Percentiles rank a stretch among this genome's conserved stretches.
Conservation (phyloP, 92 coral and sea anemone genomes). For the Epizoanthus illoricatus region DNA sequence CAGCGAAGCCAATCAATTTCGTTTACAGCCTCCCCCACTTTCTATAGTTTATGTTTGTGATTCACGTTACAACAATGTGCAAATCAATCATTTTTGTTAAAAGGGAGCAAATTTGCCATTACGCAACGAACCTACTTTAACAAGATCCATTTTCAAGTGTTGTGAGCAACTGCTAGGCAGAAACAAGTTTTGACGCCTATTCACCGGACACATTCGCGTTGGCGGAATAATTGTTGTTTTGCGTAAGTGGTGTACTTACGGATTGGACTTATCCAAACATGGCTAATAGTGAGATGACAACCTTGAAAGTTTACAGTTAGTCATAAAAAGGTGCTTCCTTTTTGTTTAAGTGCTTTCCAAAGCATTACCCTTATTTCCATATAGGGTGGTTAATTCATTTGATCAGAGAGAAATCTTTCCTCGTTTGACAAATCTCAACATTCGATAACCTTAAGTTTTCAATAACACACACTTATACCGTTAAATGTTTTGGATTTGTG, state of each 20-base stretch:
- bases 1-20: neutral
- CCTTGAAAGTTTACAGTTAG: slow-evolving; percentile 8
- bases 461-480: neutral
- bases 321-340: slow-evolving; percentile 23
- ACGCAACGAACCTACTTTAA: neutral
- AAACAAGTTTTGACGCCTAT: neutral
- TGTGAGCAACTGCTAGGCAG: neutral
- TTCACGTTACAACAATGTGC: neutral
- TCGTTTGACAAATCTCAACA: neutral
- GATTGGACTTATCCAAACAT: slow-evolving; percentile 11
- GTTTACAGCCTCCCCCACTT: neutral
- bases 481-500: neutral
- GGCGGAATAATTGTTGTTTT: slow-evolving; percentile 23
- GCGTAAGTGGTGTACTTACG: neutral
- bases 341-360: slow-evolving; percentile 22
- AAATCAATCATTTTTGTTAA: neutral
- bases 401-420: neutral
- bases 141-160: neutral
- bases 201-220: slow-evolving; percentile 9
- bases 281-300: slow-evolving; percentile 7
- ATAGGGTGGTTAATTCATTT: neutral
- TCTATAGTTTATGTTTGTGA: neutral
- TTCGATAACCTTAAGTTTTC: neutral
- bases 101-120: slow-evolving; percentile 15
- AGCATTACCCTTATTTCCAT: slow-evolving; percentile 2